Conservation (phyloP, 1,140 invertebrate genomes). For the Limonius californicus region DNA sequence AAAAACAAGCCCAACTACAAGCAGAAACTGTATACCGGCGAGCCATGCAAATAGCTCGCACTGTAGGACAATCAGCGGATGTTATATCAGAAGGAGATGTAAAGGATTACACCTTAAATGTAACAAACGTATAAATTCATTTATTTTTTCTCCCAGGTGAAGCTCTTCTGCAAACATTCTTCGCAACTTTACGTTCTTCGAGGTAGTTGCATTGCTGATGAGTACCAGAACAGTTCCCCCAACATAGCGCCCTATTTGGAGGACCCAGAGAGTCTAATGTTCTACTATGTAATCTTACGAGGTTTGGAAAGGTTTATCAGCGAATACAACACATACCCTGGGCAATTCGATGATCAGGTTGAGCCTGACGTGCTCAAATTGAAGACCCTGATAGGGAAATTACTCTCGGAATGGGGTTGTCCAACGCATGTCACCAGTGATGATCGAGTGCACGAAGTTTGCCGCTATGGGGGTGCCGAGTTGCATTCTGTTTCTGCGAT, state of each 20-base stretch:
- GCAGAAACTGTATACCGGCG: conserved; percentile 75
- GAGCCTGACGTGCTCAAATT: conserved; percentile 82
- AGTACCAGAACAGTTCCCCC: conserved; percentile 54
- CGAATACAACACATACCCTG: conserved; percentile 88
- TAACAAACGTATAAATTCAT: neutral
- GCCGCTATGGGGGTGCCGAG: conserved; percentile 89
- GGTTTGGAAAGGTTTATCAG: conserved; percentile 86
- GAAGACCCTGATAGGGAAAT: conserved; percentile 50
- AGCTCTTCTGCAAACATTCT: conserved; percentile 82
- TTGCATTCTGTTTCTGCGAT: conserved; percentile 94
- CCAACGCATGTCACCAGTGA: conserved; percentile 70
- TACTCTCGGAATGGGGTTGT: conserved; percentile 83
- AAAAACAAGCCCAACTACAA: conserved; percentile 78
- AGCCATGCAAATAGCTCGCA: conserved; percentile 74
- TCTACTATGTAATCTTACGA: conserved; percentile 87
- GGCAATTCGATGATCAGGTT: conserved; percentile 80
- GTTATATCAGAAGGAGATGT: conserved; percentile 71
- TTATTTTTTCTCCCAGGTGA: conserved; percentile 56
- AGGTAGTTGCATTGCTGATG: conserved; percentile 75
- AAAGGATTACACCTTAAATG: no score
- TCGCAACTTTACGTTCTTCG: conserved; percentile 73
- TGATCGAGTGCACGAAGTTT: conserved; percentile 94
- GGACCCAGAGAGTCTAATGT: conserved; percentile 78
- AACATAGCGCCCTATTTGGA: conserved; percentile 53
- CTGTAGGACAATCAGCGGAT: conserved; percentile 69